Evolutionary conservation across 1,140 invertebrate species (phyloP).

Genomic region (Temnothorax longispinosus): DNA sequence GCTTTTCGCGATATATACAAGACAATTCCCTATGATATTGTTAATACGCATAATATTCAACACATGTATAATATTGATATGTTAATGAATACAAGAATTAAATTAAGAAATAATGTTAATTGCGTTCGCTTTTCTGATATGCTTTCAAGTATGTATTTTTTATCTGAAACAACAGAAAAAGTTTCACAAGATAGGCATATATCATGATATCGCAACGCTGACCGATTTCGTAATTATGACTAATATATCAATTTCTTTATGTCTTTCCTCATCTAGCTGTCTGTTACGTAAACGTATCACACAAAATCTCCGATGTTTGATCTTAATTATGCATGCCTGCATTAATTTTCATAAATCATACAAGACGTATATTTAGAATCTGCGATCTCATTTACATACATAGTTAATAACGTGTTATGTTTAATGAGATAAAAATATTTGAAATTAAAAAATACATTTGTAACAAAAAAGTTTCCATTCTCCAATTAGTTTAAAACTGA

Average conservation of each 20-base stretch:
- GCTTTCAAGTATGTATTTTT: not conserved
- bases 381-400: not conserved
- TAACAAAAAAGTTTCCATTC: not conserved
- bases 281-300: not conserved
- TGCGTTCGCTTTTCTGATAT: not conserved
- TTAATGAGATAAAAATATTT: slow-evolving; percentile 20
- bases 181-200: not conserved
- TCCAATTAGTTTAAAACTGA: not conserved
- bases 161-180: not conserved
- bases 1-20: not conserved
- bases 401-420: slow-evolving; percentile 2
- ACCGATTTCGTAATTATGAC: slow-evolving; percentile 6
- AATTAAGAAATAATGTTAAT: not conserved
- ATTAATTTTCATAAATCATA: slow-evolving; percentile 56
- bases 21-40: not conserved
- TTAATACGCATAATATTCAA: not conserved
- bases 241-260: slow-evolving; percentile 34
- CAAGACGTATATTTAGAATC: slow-evolving; percentile 8
- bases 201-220: not conserved
- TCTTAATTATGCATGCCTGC: slow-evolving; percentile 42
- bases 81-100: not conserved
- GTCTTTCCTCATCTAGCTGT: not conserved
- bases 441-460: slow-evolving; percentile 14
- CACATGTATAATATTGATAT: not conserved
- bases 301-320: not conserved